Evolutionary conservation across 2,888 invertebrate species (phyloP).

Genomic region (Drosophila falleni): DNA sequence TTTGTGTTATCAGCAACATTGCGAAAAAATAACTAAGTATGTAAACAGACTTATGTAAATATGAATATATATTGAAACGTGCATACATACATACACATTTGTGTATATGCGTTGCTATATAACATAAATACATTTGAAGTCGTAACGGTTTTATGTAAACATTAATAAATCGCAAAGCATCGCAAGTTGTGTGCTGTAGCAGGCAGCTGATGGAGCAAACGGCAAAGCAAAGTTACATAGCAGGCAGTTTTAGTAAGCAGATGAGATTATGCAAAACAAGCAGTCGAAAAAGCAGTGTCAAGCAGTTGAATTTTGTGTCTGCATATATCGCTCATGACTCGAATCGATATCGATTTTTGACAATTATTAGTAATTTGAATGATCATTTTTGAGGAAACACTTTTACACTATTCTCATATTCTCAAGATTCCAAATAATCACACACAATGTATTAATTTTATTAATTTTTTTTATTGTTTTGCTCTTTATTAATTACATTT

Average conservation of each 20-base stretch:
- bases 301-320: neutral
- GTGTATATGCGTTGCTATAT: neutral
- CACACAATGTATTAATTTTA: constrained; percentile 5
- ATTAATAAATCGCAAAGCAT: neutral
- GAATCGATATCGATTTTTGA: no score
- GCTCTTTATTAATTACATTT: constrained; percentile 51
- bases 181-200: constrained; percentile 8
- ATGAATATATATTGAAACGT: neutral
- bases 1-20: constrained; percentile 29
- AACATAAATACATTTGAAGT: neutral
- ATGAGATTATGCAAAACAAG: neutral
- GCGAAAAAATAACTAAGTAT: neutral
- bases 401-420: neutral
- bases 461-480: constrained; percentile 26
- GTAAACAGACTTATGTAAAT: neutral
- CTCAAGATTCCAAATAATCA: no score
- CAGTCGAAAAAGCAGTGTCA: neutral
- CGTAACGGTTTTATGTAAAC: neutral
- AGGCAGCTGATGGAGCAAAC: constrained; percentile 12
- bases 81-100: neutral
- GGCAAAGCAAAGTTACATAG: neutral
- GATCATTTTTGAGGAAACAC: no score
- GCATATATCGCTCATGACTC: no score
- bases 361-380: no score
- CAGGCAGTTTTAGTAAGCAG: constrained; percentile 1